Evolutionary conservation across 2,797 vertebrate species (phyloP).

Genomic region (Paratrypauchen microcephalus): DNA sequence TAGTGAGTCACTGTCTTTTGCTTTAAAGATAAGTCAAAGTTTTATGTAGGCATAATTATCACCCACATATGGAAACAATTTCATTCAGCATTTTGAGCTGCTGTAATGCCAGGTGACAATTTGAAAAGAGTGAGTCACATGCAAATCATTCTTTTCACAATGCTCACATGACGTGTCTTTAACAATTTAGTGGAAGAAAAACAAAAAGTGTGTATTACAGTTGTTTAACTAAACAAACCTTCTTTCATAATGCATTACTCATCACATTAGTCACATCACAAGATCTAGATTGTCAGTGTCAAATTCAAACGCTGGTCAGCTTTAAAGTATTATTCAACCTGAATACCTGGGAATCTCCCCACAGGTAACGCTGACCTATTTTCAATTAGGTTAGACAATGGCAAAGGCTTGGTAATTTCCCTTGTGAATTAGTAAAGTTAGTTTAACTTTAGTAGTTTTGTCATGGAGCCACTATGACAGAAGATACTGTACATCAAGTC

Average conservation of each 20-base stretch:
- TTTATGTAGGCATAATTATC: not conserved
- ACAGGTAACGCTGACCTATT: not conserved
- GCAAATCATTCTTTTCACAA: slow-evolving; percentile 23
- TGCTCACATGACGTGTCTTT: not conserved
- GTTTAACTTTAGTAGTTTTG: no score
- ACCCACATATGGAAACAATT: slow-evolving; percentile 1
- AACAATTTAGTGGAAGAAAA: not conserved
- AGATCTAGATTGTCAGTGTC: not conserved
- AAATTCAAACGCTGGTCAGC: not conserved
- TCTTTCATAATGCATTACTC: not conserved
- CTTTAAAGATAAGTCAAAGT: not conserved
- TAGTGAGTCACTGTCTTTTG: no score
- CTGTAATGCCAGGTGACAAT: not conserved
- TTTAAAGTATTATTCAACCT: not conserved
- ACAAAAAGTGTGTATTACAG: not conserved
- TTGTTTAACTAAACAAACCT: not conserved
- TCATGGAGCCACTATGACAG: no score
- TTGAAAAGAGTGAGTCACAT: slow-evolving; percentile 25
- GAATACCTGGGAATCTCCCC: not conserved
- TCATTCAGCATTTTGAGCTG: not conserved
- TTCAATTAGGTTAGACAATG: not conserved
- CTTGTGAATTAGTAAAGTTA: no score
- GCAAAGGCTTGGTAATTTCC: not conserved
- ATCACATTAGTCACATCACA: slow-evolving; percentile 3
- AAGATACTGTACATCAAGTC: no score